Base-by-base conservation (phyloP, 2,113 vertebrate genomes). In the Galbula dea region DNA sequence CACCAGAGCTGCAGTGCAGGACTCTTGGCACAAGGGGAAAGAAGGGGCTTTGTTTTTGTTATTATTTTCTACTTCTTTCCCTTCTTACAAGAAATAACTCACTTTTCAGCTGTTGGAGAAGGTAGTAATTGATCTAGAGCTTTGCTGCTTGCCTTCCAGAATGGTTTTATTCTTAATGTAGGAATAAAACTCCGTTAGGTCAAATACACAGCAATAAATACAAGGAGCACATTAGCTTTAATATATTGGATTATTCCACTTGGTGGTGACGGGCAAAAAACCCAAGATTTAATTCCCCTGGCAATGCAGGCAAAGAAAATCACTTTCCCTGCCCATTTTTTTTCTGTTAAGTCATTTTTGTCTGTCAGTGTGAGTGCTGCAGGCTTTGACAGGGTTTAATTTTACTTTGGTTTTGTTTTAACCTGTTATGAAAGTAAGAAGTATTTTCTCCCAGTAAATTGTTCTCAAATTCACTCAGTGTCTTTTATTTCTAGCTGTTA, bases 191-290 rank as follows among this genome's bases (percentile, higher is more conserved):
- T 95, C 95, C 86, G 95, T 90, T 94, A 94, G 97, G 97, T 96
- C 97, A 97, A 92, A 97, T 91, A 88, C 96, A 88, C 45, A 54
- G 96, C 97, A 95, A 95, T 96, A 97, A 97, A 97, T 95, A 95
- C 96, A 91, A 95, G 93, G 79, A 95, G 91, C 93, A 81, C 90
- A 93, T 97, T 97, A 93, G 90, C 86, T 96, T 92, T 96, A 96
- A 97, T 97, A 97, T 95, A 98, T 97, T 96, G 96, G 97, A 97
- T 97, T 97, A 97, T 97, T 97, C 97, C 94, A 96, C 95, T 96
- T 69, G 12, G 79, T 83, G 90, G 94, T 95, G 95, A 96, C 15
- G 34, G 95, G 95, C 80, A 68, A 95, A 97, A 97, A 96, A 90
- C 49, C 29, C 94, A 96, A 96, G 95, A 97, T 97, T 97, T 97